Conservation (phyloP, 2,113 vertebrate species). For the Zootoca vivipara region DNA sequence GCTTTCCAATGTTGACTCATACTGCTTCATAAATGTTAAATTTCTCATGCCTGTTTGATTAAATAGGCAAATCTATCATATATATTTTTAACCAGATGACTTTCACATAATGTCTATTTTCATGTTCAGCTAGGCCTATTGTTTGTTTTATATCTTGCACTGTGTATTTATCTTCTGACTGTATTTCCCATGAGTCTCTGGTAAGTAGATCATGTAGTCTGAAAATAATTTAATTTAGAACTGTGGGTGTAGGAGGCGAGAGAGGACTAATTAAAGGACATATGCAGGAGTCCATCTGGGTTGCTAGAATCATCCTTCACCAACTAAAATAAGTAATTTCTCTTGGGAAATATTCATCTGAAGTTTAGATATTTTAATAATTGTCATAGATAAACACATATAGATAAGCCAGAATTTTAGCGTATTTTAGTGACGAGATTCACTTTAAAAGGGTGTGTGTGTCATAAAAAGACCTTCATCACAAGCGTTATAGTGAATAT, state of each 20-base stretch:
- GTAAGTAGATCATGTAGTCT: neutral
- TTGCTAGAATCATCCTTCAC: neutral
- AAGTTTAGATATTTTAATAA: neutral
- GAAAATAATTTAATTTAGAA: neutral
- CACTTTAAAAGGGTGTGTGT: too few species aligned
- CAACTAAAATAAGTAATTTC: neutral
- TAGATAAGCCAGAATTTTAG: neutral
- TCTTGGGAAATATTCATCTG: neutral
- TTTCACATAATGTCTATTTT: neutral
- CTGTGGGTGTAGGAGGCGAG: neutral
- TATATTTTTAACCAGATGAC: slow-evolving; percentile 4
- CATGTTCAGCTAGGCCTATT: neutral
- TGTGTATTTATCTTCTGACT: neutral
- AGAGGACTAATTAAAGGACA: neutral
- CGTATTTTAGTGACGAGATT: too few species aligned
- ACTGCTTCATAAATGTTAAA: neutral
- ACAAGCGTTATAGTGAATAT: too few species aligned
- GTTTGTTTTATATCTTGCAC: neutral
- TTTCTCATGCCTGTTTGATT: neutral
- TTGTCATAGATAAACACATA: accelerated
- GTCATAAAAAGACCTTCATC: too few species aligned
- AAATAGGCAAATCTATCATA: accelerated
- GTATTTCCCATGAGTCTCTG: neutral
- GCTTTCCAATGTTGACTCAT: neutral
- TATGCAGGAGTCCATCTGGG: neutral